phyloP scores from a whole-genome alignment of 2,797 vertebrate species.

The Anisognathus igniventris region DNA sequence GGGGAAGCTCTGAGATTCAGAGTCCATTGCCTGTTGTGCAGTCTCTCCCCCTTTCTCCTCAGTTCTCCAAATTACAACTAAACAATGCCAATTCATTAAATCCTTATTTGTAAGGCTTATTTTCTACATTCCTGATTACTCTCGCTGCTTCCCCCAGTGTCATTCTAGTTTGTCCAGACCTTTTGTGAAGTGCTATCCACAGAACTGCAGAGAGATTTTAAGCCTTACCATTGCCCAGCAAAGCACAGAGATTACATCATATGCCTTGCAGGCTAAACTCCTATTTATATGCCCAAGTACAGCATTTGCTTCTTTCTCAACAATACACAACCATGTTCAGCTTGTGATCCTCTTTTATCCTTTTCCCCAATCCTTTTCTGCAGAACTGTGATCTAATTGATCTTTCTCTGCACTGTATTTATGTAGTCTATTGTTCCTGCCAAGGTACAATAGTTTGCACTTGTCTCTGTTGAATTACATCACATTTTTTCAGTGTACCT shows the following conservation, averaged over 20 bases:
- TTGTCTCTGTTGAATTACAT: constrained; percentile 33
- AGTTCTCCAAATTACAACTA: background rate
- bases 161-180: background rate
- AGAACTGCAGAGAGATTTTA: background rate
- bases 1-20: background rate
- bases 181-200: background rate
- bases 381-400: constrained; percentile 41
- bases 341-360: constrained; percentile 38
- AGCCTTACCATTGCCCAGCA: background rate
- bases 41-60: background rate
- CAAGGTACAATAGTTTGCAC: constrained; percentile 7
- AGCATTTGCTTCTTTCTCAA: constrained; percentile 35
- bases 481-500: background rate
- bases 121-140: background rate
- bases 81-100: background rate
- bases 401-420: constrained; percentile 32
- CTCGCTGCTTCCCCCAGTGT: background rate
- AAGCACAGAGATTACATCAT: constrained; percentile 48
- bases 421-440: constrained; percentile 11
- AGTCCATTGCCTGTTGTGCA: background rate
- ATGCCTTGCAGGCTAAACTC: constrained; percentile 40
- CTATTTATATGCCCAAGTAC: constrained; percentile 39
- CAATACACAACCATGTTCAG: constrained; percentile 20
- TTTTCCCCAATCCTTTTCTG: background rate
- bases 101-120: background rate